Evolutionary conservation across 2,113 vertebrate genomes (phyloP), one percentile per base, ranked within the genome.

Genomic region (Cnemophilus loriae): DNA sequence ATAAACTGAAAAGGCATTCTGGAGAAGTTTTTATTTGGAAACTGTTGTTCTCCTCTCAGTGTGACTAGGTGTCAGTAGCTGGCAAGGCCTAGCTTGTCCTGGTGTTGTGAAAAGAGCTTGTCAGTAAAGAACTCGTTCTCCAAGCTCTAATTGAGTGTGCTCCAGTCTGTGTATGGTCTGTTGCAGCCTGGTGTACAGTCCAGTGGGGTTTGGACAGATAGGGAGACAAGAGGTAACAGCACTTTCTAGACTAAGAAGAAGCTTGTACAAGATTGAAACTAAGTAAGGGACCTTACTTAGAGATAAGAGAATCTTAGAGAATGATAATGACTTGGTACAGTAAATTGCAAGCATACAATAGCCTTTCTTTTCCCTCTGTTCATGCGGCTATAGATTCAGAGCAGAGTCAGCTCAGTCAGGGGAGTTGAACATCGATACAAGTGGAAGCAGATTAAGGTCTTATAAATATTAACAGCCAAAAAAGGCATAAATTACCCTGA

Each of bases 381-480:
- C 35, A 13, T 56, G 64, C 39, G 84, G n/a, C 59, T 59, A 13
- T 75, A 81, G 74, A 71, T 89, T 90, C 78, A 56, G 65, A 89
- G 56, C 35, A 46, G 59, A 65, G 67, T 59, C 3, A 2, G 28
- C 39, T 87, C 73, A 71, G 93, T 53, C 53, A 53, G 81, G 49
- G 63, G 55, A 89, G 87, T 37, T 91, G 67, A 91, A 56, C 60
- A 46, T n/a, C 55, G 71, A 53, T 79, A 85, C 55, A 74, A 89
- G 73, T 90, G 61, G 90, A 95, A 94, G 52, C 83, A 93, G 92
- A 97, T 92, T 90, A 94, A 85, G 39, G 81, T 89, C 73, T 84
- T 95, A 71, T 64, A 92, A 92, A 89, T 96, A 89, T 74, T 90
- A 97, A 80, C 53, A 87, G 49, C 37, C 73, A 88, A 67, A 85